Evolutionary conservation across 2,888 invertebrate genomes (phyloP).

Genomic region (Eristalis arbustorum): DNA sequence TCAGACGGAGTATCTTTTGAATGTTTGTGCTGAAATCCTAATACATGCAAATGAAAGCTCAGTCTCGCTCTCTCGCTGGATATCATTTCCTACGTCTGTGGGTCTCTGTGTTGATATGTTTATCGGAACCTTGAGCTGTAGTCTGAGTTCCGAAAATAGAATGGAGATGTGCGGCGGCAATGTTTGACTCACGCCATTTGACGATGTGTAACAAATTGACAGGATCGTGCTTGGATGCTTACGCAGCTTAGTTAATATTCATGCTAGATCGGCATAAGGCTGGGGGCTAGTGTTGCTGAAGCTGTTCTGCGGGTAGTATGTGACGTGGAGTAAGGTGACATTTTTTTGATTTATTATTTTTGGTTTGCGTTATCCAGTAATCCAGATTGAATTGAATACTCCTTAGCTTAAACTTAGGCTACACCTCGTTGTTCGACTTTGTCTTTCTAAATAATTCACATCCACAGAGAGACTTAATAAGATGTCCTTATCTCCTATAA

Average conservation of each 20-base stretch:
- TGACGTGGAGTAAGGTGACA: no score
- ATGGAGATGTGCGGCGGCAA: background rate
- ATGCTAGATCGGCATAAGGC: background rate
- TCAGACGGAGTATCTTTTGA: slow-evolving; percentile 3
- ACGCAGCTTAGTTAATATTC: background rate
- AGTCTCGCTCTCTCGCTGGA: background rate
- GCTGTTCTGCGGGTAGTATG: no score
- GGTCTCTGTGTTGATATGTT: background rate
- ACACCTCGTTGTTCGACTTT: no score
- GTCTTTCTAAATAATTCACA: no score
- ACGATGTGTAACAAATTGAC: background rate
- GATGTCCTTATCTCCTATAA: no score
- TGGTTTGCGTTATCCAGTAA: no score
- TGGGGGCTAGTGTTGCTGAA: no score
- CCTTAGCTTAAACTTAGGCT: no score
- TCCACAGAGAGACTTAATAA: no score
- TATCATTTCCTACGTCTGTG: background rate
- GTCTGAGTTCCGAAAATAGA: slow-evolving; percentile 13
- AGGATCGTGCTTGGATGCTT: background rate
- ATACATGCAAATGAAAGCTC: slow-evolving; percentile 14
- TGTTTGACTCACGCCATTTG: background rate
- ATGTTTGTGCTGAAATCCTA: slow-evolving; percentile 25
- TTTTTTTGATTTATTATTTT: no score
- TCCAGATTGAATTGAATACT: no score
- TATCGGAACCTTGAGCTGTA: slow-evolving; percentile 11